A percentile compares a stretch with the other conserved stretches of the same genome.
Evolutionary conservation across 2,888 invertebrate genomes (phyloP).

Genomic region (Heteropelma amictum): DNA sequence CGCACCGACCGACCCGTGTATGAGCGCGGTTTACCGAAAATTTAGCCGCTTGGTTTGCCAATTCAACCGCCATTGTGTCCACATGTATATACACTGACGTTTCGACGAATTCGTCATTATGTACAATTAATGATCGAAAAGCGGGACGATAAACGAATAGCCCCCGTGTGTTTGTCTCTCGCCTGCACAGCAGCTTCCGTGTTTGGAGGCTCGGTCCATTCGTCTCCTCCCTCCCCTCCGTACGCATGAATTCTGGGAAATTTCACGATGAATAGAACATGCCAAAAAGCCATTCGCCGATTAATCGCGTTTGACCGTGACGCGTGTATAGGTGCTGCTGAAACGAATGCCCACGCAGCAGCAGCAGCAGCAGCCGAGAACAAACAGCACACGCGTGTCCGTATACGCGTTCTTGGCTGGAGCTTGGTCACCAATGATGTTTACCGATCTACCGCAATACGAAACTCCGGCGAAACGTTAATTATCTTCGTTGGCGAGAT

Average conservation of each 20-base stretch:
- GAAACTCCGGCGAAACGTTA: no score
- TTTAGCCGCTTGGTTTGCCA: slow-evolving; percentile 38
- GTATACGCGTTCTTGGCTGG: no score
- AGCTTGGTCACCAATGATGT: no score
- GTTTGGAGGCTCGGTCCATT: no score
- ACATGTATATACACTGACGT: slow-evolving; percentile 4
- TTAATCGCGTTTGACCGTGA: slow-evolving; percentile 15
- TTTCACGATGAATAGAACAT: slow-evolving; percentile 28
- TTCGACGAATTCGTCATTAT: slow-evolving; percentile 44
- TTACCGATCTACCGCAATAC: no score
- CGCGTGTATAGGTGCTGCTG: slow-evolving; percentile 13
- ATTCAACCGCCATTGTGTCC: slow-evolving; percentile 31
- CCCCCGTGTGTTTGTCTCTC: slow-evolving; percentile 34
- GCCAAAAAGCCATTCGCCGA: neutral
- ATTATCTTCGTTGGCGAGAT: slow-evolving; percentile 4
- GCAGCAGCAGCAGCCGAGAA: no score
- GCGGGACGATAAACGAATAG: slow-evolving; percentile 9
- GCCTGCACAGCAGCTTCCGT: no score
- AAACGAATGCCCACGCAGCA: neutral
- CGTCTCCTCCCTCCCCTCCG: neutral
- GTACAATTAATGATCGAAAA: slow-evolving; percentile 31
- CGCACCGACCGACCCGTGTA: slow-evolving; percentile 3
- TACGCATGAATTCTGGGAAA: neutral
- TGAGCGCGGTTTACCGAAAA: slow-evolving; percentile 54
- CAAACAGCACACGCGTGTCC: no score